Evolutionary conservation across 2,113 vertebrate species (phyloP).

Genomic region (Datnioides undecimradiatus): DNA sequence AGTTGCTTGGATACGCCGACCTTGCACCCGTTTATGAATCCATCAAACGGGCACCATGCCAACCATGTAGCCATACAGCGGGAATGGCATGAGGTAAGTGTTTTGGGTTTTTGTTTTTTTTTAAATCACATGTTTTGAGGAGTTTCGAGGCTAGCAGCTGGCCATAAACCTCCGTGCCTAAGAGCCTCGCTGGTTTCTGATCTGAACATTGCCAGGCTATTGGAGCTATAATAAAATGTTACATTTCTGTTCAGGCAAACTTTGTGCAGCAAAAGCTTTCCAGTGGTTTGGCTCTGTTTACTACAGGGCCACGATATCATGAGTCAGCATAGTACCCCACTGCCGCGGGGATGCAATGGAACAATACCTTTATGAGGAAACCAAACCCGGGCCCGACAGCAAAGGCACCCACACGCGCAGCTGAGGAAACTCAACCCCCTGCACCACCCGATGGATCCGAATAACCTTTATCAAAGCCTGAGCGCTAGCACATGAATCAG

Average conservation of each 20-base stretch:
- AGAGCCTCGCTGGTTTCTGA: conserved; percentile 1
- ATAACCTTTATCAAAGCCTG: not conserved
- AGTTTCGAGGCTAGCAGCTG: not conserved
- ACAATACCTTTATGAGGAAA: conserved; percentile 60
- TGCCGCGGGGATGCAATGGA: conserved; percentile 43
- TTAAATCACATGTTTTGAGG: not conserved
- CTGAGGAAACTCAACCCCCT: conserved; percentile 4
- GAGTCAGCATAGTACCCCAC: conserved; percentile 15
- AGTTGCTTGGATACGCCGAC: not conserved
- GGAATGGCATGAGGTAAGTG: not conserved
- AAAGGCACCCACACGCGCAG: not conserved
- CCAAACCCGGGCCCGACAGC: conserved; percentile 42
- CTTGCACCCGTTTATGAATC: not conserved
- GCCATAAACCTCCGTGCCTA: not conserved
- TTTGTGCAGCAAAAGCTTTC: not conserved
- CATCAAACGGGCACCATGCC: not conserved
- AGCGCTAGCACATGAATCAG: not conserved
- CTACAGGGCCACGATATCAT: not conserved
- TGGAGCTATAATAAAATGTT: not conserved
- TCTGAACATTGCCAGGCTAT: not conserved
- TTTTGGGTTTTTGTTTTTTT: too few species aligned
- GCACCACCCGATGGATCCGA: not conserved
- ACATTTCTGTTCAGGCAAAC: not conserved
- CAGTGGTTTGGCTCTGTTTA: conserved; percentile 7
- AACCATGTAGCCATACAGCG: not conserved